Conservation (phyloP, 37 sponge, comb jelly and placozoan genomes). For the Amphimedon queenslandica region DNA sequence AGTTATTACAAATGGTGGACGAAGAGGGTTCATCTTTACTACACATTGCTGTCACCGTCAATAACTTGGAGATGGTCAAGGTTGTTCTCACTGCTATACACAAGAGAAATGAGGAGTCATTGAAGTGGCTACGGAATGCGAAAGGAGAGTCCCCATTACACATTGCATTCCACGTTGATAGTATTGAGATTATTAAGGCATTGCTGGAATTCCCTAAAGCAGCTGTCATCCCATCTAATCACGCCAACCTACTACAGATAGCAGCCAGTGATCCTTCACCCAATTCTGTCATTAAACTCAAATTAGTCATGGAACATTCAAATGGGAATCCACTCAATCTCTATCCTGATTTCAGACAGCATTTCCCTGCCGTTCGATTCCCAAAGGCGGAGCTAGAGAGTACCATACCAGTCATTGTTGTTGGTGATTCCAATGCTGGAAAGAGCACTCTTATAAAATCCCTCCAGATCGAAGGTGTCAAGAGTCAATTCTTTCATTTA, state of each 20-base stretch:
- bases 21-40: neutral
- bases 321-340: neutral
- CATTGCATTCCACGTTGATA: neutral
- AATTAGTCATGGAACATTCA: neutral
- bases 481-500: neutral
- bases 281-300: no score
- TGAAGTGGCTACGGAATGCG: no score
- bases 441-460: conserved; percentile 37
- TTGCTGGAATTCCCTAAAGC: neutral
- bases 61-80: conserved; percentile 8
- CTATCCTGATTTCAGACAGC: neutral
- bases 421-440: conserved; percentile 22
- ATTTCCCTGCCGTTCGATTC: neutral
- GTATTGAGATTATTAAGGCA: neutral
- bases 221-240: neutral
- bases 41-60: conserved; percentile 6
- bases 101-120: no score
- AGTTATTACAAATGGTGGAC: neutral
- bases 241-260: neutral
- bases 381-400: neutral
- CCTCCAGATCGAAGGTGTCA: conserved; percentile 3
- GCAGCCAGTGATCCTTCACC: neutral
- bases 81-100: neutral
- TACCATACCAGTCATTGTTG: conserved; percentile 20
- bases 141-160: conserved; percentile 12